phyloP scores from a whole-genome alignment of 2,888 invertebrate genomes.

The Caenorhabditis sulstoni region DNA sequence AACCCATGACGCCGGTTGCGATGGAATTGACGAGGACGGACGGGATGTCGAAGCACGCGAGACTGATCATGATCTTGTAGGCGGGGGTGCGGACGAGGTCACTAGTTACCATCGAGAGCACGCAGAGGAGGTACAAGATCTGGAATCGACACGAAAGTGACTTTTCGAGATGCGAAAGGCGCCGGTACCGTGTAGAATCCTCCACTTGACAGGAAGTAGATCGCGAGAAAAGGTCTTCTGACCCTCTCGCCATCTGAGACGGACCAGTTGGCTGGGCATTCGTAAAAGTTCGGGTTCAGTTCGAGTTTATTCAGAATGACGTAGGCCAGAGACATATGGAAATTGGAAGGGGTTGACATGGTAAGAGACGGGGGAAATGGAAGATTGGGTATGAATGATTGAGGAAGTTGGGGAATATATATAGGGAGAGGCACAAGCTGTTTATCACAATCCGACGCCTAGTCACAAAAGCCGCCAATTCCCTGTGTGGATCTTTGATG shows the following conservation, averaged over 20 bases:
- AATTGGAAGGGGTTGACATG: conserved; percentile 1
- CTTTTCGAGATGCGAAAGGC: background rate
- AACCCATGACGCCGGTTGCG: conserved; percentile 2
- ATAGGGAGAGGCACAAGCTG: too few relatives aligned
- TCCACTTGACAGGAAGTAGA: conserved; percentile 2
- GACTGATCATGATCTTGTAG: conserved; percentile 4
- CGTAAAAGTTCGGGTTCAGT: conserved; percentile 10
- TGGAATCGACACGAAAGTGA: background rate
- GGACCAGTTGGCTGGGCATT: conserved; percentile 10
- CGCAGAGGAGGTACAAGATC: conserved; percentile 7
- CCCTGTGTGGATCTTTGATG: too few relatives aligned
- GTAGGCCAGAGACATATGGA: conserved; percentile 10
- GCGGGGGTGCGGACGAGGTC: background rate
- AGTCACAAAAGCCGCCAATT: too few relatives aligned
- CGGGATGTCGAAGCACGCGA: conserved; percentile 10
- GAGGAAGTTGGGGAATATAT: too few relatives aligned
- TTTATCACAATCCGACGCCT: too few relatives aligned
- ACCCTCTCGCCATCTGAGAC: background rate
- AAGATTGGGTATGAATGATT: too few relatives aligned
- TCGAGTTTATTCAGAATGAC: conserved; percentile 18
- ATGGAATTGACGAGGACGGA: conserved; percentile 5
- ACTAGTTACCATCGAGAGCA: background rate
- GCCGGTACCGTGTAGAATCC: background rate
- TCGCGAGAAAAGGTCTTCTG: background rate
- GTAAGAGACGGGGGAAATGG: too few relatives aligned